Evolutionary conservation across 2,888 invertebrate genomes (phyloP), one percentile per base, ranked within the genome.

Genomic region (Hirtodrosophila cameraria): DNA sequence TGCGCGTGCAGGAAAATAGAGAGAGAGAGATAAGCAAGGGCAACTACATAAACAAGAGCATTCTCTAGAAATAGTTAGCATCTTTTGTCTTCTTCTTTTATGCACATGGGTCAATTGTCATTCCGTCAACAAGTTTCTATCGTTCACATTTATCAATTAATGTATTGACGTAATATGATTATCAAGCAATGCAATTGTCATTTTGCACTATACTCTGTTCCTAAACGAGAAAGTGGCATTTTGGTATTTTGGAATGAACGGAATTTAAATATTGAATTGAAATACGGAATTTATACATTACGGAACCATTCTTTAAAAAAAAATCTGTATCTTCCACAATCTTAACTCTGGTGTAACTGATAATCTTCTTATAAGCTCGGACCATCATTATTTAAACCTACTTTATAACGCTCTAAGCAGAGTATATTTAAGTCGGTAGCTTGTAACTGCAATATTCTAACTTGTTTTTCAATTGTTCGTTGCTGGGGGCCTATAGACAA

Each of bases 131-230:
- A 68, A 50, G 67, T 64, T 58, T 41, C 28, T 31, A 16, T 23
- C 50, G 11, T n/a, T 41, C 31, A 31, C 20, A 57, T 59, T 63
- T 46, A 55, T 63, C 60, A 71, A 72, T 75, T 61, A 63, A 63
- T 57, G 15, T 52, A 75, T 67, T 83, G 80, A 80, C 80, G 80
- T 70, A 79, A 85, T 48, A 38, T 45, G 60, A 82, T 69, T 75
- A 63, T 75, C 61, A 69, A 46, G 54, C 53, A 60, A 59, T 55
- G 60, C 45, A 77, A 79, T 73, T 71, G 45, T 46, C 38, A 53
- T 43, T 54, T 31, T 39, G 43, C 33, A 0, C 11, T 23, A 23
- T 23, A 23, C 8, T 23, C 6, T 23, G 23, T 20, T 20, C 5
- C 5, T 20, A 3, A 5, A 20, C 2, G 18, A 20, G 18, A 3